Conservation (phyloP, 2,113 vertebrate species). For the Syngnathus typhle region DNA sequence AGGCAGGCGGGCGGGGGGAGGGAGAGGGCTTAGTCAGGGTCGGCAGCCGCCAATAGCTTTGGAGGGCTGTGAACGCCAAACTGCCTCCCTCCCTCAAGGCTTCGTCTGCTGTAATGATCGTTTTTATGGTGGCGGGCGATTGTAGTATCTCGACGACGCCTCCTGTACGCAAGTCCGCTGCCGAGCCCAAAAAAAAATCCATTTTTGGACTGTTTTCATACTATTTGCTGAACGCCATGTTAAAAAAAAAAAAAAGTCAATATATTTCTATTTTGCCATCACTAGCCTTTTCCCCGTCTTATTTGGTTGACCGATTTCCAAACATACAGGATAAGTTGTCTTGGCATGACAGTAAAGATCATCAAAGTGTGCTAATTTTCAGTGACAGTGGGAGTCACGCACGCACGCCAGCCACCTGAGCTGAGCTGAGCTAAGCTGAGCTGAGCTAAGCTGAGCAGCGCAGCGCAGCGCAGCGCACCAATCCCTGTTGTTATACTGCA, state of each 20-base stretch:
- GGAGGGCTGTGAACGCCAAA: conserved; percentile 52
- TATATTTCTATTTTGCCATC: too few species aligned
- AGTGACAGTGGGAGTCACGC: conserved; percentile 6
- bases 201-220: too few species aligned
- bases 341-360: neutral
- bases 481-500: too few species aligned
- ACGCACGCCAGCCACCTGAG: neutral
- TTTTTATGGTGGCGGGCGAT: conserved; percentile 20
- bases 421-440: too few species aligned
- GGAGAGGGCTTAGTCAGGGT: conserved; percentile 67
- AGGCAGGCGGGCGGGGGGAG: conserved; percentile 60
- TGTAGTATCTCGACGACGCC: neutral
- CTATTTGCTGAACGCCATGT: too few species aligned
- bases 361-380: neutral
- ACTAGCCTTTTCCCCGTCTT: too few species aligned
- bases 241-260: too few species aligned
- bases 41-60: conserved; percentile 56
- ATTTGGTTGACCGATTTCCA: too few species aligned
- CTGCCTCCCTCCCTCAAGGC: conserved; percentile 22
- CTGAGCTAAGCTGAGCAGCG: too few species aligned
- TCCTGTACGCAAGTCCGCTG: neutral
- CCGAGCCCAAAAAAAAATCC: neutral
- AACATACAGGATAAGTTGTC: too few species aligned
- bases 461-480: neutral
- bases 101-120: conserved; percentile 35